A percentile compares a stretch with the other conserved stretches of the same genome.
Conservation (phyloP, 2,113 vertebrate genomes). For the Mixornis gularis region DNA sequence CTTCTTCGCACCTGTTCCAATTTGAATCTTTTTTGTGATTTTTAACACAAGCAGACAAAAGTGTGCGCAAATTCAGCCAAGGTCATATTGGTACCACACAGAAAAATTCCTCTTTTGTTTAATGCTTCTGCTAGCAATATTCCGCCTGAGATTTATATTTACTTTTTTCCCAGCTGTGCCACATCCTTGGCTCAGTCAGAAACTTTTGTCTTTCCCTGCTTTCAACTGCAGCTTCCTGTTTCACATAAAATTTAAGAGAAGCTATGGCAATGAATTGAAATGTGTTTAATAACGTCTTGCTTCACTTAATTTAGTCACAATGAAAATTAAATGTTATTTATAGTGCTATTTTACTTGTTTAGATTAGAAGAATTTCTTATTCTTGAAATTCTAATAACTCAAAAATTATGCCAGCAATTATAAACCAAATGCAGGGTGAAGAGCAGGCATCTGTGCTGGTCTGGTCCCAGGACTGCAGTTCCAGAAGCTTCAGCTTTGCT, state of each 20-base stretch:
- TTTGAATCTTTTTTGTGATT: background rate
- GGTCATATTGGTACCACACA: background rate
- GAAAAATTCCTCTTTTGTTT: background rate
- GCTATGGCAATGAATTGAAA: constrained; percentile 23
- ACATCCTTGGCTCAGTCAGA: constrained; percentile 48
- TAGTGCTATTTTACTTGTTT: constrained; percentile 44
- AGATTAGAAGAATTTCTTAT: constrained; percentile 42
- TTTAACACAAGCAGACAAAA: background rate
- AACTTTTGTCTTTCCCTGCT: constrained; percentile 49
- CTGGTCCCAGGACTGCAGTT: constrained; percentile 18
- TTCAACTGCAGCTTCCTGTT: constrained; percentile 55
- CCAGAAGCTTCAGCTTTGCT: constrained; percentile 42
- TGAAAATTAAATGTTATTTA: constrained; percentile 59
- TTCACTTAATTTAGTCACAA: constrained; percentile 67
- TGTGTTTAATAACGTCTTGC: constrained; percentile 34
- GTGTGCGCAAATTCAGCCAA: background rate
- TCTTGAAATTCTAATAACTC: constrained; percentile 32
- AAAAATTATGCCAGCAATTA: constrained; percentile 31
- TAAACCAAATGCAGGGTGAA: background rate
- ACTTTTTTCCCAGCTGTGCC: constrained; percentile 45
- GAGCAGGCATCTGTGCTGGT: background rate
- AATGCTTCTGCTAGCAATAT: constrained; percentile 9
- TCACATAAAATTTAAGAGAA: constrained; percentile 45
- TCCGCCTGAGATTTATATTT: constrained; percentile 11
- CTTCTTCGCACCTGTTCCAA: background rate